phyloP scores from a whole-genome alignment of 2,888 invertebrate genomes.

The Acleris emargana region DNA sequence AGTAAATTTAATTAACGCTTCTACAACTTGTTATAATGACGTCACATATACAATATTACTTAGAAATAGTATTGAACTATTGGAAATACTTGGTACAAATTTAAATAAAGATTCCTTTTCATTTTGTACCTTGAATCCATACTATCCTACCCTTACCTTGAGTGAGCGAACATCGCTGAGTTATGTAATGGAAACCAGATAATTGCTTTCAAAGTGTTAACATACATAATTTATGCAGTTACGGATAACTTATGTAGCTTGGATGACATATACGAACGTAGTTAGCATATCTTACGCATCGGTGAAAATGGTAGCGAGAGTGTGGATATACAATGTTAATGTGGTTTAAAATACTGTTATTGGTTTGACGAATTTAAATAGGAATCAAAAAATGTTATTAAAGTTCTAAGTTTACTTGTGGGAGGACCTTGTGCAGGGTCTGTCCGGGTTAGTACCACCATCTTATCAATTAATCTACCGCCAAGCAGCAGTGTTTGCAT shows the following conservation, averaged over 20 bases:
- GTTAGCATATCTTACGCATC: conserved; percentile 45
- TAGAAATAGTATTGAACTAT: no score
- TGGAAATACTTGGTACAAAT: no score
- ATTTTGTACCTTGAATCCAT: conserved; percentile 44
- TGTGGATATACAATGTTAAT: not conserved
- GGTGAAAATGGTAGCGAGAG: conserved; percentile 36
- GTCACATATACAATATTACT: no score
- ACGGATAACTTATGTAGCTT: conserved; percentile 65
- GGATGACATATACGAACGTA: conserved; percentile 42
- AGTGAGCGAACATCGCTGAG: conserved; percentile 73
- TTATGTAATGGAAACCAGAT: conserved; percentile 82
- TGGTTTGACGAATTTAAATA: not conserved
- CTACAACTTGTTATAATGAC: no score
- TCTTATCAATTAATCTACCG: no score
- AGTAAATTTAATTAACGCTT: no score
- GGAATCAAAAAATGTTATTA: no score
- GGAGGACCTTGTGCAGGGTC: no score
- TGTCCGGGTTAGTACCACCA: no score
- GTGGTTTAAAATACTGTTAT: not conserved
- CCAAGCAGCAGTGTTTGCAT: no score
- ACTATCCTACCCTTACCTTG: conserved; percentile 52
- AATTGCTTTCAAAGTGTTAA: conserved; percentile 80
- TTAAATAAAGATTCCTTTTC: no score
- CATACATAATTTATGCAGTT: conserved; percentile 75
- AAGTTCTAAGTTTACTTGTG: no score